Base-by-base conservation (phyloP, 2,797 vertebrate genomes). In the Neosalanx taihuensis region DNA sequence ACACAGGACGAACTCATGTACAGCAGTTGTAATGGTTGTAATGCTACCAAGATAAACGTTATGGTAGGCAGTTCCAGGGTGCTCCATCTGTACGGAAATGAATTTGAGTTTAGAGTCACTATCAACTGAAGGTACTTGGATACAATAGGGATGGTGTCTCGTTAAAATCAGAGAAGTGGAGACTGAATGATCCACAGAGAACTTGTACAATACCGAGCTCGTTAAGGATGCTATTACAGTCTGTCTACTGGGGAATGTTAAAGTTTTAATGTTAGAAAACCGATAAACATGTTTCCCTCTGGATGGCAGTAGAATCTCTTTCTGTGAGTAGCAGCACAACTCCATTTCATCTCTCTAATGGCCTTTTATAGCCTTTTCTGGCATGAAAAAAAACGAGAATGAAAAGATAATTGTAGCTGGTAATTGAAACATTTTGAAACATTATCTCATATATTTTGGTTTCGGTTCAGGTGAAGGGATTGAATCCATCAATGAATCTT, bases 191-290 rank as follows among this genome's bases (percentile, higher is more conserved):
- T 46, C 23, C 15, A 33, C 17, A 67, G 20, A 15, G 30, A 56
- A n/a, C 64, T 30, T 67, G 65, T 67, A 71, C 49, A 61, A 9
- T 46, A 31, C 10, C 18, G 30, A 71, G 18, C n/a, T 31, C 33
- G 31, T 17, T 56, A 13, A 37, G 5, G 18, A 41, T 13, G 12
- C 62, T 17, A 64, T 18, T 33, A 62, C 30, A 5, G 33, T 64
- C 62, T 20, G n/a, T 41, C 7, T n/a, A 41, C 18, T 5, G n/a
- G 35, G 62, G 33, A 7, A 23, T 41, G n/a, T n/a, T 35, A n/a
- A n/a, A 5, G 33, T 37, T 23, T 20, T 7, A 41, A 20, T 20
- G 61, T 33, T 41, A 20, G 33, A 13, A 46, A 46, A 46, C 41
- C 10, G 41, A 46, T 46, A 46, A 46, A 12, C 2, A 46, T 12